Base-by-base conservation (phyloP, 1,140 invertebrate species). In the Nylanderia fulva region DNA sequence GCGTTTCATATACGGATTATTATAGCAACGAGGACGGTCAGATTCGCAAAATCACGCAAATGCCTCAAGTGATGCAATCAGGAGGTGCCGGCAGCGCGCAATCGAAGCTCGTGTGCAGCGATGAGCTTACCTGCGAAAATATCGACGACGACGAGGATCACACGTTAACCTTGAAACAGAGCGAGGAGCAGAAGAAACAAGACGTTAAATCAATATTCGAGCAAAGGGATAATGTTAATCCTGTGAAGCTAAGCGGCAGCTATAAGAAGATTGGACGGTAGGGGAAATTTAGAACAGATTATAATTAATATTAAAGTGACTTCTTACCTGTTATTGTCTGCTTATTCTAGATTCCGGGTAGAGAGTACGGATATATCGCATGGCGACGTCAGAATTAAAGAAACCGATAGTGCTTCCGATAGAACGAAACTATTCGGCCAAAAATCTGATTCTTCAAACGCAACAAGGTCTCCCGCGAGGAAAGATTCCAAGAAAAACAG, bases 1-100 rank as follows among this genome's bases (percentile, higher is more conserved):
- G 93, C 86, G 94, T 93, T 85, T 95, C 94, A 39, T 95, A 94
- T 84, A 95, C 94, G n/a, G 94, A 95, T 91, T 95, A 95, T 86
- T 95, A 95, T 86, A 95, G 94, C 42, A 95, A 92, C 86, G 94
- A 94, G 74, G 94, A 95, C 29, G 94, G 94, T 9, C 94, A 93
- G 60, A 95, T 95, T 75, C 90, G 92, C 45, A 92, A 91, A 72
- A 68, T 82, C 58, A 72, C 77, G 24, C 77, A 82, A 18, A 72
- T 82, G 27, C 77, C 77, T 66, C 77, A 82, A 72, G n/a, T 42
- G 48, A 72, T 82, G 21, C 77, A 82, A 27, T 71, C 8, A 42
- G n/a, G 3, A 42, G n/a, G 3, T 83, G 33, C 60, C 9, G 27
- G 29, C 42, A 79, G 87, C 52, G 9, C 68, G 24, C 75, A 86